Evolutionary conservation across 2,113 vertebrate species (phyloP), one percentile per base, ranked within the genome.

Genomic region (Hippoglossus stenolepis): DNA sequence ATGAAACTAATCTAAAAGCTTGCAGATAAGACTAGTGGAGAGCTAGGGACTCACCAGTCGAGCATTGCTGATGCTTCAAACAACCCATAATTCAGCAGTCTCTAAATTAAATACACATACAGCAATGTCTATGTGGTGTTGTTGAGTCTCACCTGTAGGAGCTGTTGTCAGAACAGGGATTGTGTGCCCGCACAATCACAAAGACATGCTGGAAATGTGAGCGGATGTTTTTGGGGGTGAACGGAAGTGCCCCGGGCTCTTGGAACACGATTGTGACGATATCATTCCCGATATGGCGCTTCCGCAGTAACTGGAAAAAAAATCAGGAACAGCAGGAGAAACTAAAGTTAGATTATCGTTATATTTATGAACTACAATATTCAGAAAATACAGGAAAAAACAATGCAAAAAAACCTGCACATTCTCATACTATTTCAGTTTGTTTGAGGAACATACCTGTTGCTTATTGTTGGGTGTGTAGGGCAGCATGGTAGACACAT

Each of bases 381-480:
- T 31, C 28, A 31, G 28, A 31, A 31, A 31, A 31, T 31, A 31
- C 5, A 31, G 5, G 5, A 5, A 1, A 1, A 1, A 7, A 31
- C 2, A n/a, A 31, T 31, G 28, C 28, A 31, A 31, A 5, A 31
- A 5, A 31, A 31, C 4, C 28, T 31, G 4, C 28, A 31, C 28
- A 31, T 31, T 31, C 31, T 31, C n/a, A n/a, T n/a, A n/a, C n/a
- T 28, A 43, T 43, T 43, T 43, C 40, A 43, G 45, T 47, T 43
- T 43, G 40, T 43, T 43, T 54, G 18, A n/a, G 21, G 18, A 54
- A n/a, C 51, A 10, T 21, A 99, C 98, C 96, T 99, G 98, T 69
- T 99, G 97, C 84, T 98, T 98, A 84, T 99, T 99, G 93, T 99
- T 99, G 58, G 98, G 97, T 17, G 97, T 99, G 84, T 99, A 99